Conservation (phyloP, 2,113 vertebrate genomes). For the Collichthys lucidus region DNA sequence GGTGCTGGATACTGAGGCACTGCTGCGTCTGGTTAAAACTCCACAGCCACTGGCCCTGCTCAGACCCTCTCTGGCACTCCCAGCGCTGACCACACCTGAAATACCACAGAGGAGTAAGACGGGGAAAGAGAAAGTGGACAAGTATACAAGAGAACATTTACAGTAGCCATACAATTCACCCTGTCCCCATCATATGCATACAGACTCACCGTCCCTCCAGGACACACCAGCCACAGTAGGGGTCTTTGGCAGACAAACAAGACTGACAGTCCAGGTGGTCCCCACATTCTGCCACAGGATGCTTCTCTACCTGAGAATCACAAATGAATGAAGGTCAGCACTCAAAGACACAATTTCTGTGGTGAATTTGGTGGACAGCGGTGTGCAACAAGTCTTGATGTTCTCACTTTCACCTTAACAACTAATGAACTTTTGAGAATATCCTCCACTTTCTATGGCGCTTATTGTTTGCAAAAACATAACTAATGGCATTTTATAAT, state of each 20-base stretch:
- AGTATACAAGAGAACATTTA: not conserved
- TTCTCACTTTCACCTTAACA: not conserved
- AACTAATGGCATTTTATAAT: not conserved
- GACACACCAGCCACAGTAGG: conserved; percentile 98
- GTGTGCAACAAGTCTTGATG: not conserved
- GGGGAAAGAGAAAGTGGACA: not conserved
- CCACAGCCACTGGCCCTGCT: conserved; percentile 93
- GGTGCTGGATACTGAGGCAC: conserved; percentile 87
- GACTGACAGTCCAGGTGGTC: conserved; percentile 89
- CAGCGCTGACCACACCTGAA: conserved; percentile 89
- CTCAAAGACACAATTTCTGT: not conserved
- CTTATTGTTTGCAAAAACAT: not conserved
- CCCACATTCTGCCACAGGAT: conserved; percentile 92
- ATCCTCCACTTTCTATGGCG: not conserved
- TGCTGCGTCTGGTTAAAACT: conserved; percentile 88
- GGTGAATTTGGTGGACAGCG: not conserved
- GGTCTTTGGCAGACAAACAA: conserved; percentile 90
- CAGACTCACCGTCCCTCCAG: conserved; percentile 91
- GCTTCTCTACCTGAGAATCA: conserved; percentile 87
- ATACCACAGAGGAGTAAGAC: not conserved
- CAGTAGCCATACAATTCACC: not conserved
- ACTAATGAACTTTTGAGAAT: not conserved
- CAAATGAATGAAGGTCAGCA: not conserved
- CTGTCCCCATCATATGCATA: not conserved
- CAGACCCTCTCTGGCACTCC: conserved; percentile 86